Evolutionary conservation across 2,797 vertebrate genomes (phyloP).

Genomic region (Botia almorhae): DNA sequence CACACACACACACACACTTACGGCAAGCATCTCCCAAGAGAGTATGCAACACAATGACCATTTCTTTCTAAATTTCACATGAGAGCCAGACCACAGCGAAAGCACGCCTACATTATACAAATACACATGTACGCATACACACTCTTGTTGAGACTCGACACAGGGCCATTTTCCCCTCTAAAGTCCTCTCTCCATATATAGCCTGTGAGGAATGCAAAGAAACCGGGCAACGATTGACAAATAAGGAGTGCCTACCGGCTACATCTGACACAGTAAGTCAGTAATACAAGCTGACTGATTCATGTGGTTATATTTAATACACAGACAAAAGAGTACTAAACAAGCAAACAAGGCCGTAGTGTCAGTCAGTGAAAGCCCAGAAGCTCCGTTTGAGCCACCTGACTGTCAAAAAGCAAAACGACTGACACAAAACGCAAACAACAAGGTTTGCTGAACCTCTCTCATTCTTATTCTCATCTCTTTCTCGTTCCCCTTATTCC

Average conservation of each 20-base stretch:
- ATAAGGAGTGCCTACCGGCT: background rate
- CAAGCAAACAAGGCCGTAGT: background rate
- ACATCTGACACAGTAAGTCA: background rate
- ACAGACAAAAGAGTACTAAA: constrained; percentile 18
- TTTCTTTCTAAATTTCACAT: constrained; percentile 37
- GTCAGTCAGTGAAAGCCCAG: background rate
- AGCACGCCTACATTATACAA: constrained; percentile 34
- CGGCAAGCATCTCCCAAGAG: constrained; percentile 25
- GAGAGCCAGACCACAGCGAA: constrained; percentile 2
- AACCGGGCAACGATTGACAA: constrained; percentile 9
- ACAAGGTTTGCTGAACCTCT: constrained; percentile 72
- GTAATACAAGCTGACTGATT: constrained; percentile 3
- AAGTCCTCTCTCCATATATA: constrained; percentile 61
- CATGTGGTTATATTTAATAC: background rate
- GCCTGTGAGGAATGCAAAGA: constrained; percentile 14
- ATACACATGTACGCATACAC: background rate
- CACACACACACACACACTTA: constrained; percentile 6
- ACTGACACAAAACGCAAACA: constrained; percentile 84
- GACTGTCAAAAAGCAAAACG: constrained; percentile 8
- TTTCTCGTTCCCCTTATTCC: constrained; percentile 66
- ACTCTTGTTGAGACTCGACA: background rate
- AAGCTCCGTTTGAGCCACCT: constrained; percentile 24
- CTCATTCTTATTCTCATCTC: constrained; percentile 41
- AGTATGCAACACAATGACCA: constrained; percentile 41
- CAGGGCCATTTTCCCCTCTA: background rate